phyloP scores from a whole-genome alignment of 2,113 vertebrate species.

The Reinhardtius hippoglossoides region DNA sequence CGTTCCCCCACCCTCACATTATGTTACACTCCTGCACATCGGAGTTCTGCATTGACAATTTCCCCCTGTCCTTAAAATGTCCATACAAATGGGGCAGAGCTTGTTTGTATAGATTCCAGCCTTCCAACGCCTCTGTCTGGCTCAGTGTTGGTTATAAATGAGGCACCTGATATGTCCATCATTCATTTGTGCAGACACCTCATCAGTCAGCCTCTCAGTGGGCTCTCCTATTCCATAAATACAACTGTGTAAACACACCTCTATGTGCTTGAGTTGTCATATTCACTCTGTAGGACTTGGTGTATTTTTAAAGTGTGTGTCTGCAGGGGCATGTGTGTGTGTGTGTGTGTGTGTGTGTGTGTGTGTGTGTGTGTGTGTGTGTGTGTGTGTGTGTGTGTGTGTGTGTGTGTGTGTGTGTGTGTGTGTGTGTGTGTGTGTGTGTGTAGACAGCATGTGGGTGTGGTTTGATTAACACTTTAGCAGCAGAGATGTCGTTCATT shows the following conservation, averaged over 20 bases:
- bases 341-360: background rate
- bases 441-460: background rate
- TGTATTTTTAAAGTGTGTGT: background rate
- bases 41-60: too few relatives aligned
- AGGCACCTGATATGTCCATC: background rate
- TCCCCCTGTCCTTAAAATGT: too few relatives aligned
- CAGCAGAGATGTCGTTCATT: constrained; percentile 54
- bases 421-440: background rate
- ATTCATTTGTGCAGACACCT: too few relatives aligned
- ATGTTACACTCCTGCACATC: too few relatives aligned
- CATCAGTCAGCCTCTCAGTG: too few relatives aligned
- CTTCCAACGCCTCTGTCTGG: background rate
- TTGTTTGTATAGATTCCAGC: background rate
- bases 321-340: background rate
- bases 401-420: background rate
- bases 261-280: constrained; percentile 6
- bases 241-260: constrained; percentile 5
- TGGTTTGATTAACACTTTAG: constrained; percentile 42
- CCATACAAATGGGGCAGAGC: background rate
- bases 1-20: too few relatives aligned
- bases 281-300: background rate
- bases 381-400: background rate
- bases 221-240: constrained; percentile 1
- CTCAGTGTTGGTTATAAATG: background rate
- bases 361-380: background rate